Evolutionary conservation across 2,888 invertebrate species (phyloP), one percentile per base, ranked within the genome.

Genomic region (Alcis repandata): DNA sequence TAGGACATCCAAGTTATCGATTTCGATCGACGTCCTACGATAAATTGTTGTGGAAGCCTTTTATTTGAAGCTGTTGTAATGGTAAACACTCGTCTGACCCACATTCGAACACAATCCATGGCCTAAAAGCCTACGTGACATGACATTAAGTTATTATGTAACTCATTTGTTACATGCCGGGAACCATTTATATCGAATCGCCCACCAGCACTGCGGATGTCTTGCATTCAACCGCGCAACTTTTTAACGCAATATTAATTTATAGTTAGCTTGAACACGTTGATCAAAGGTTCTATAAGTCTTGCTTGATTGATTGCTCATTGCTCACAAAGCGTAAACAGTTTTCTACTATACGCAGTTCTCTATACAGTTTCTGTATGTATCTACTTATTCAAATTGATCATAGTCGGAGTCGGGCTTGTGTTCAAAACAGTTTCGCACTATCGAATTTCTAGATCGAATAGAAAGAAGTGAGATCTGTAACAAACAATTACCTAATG

Each of bases 41-140:
- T 62, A 59, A 64, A 53, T 62, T 52, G 57, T 53, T 32, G 52
- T 61, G 65, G 46, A 61, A 63, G 56, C 45, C 62, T 60, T 48
- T 71, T 67, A 68, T 60, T 72, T 46, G 57, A 49, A 53, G 51
- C 36, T 40, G 45, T 33, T 51, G 62, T 63, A 63, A 53, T 49
- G 67, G 68, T 66, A 59, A 76, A 68, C 70, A 70, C 63, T 79
- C 51, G 76, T 77, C 69, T 87, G 84, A 84, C 86, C 87, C 74
- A 86, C 81, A 84, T 84, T 75, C 59, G 64, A 76, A 68, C 71
- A 73, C 74, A 78, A 79, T 79, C 74, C 76, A 76, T 77, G 77
- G 76, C 79, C 79, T 84, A 79, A 83, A 86, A 85, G 78, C 82
- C 85, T 85, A 85, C 82, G 80, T 85, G 86, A 84, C 84, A 79